Percentiles rank a stretch among this genome's conserved stretches.
Evolutionary conservation across 1,140 invertebrate species (phyloP).

Genomic region (Acyrthosiphon pisum): DNA sequence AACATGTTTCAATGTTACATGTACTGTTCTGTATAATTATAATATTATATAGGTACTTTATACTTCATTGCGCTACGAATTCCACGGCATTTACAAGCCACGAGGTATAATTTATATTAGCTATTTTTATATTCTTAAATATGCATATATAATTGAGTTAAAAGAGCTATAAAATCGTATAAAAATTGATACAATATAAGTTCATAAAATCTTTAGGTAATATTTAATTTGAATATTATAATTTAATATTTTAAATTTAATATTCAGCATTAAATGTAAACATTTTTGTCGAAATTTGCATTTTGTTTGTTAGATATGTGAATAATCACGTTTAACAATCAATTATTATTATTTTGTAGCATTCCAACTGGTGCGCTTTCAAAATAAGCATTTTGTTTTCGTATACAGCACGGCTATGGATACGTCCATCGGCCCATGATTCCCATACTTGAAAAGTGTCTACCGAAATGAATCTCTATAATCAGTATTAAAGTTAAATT

Average conservation of each 20-base stretch:
- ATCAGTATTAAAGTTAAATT: too few relatives aligned
- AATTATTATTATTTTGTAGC: not conserved
- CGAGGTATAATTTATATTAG: not conserved
- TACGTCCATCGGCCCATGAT: too few relatives aligned
- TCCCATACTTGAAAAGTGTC: too few relatives aligned
- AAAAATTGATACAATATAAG: slow-evolving; percentile 5
- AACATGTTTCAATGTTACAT: not conserved
- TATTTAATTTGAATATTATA: slow-evolving; percentile 20
- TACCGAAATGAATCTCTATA: too few relatives aligned
- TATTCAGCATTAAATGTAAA: not conserved
- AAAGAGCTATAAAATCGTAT: not conserved
- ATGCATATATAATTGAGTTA: slow-evolving; percentile 3
- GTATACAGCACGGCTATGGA: not conserved
- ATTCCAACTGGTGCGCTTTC: not conserved
- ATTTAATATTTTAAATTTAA: not conserved
- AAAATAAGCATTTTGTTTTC: not conserved
- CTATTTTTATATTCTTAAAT: not conserved
- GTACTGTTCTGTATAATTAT: not conserved
- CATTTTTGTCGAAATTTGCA: slow-evolving; percentile 1
- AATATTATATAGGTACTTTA: not conserved
- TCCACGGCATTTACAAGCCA: not conserved
- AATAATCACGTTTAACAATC: slow-evolving; percentile 2
- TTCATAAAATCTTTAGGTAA: not conserved
- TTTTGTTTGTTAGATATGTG: not conserved
- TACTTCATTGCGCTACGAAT: not conserved